Base-by-base conservation (phyloP, 2,113 vertebrate genomes). In the Ictalurus furcatus region DNA sequence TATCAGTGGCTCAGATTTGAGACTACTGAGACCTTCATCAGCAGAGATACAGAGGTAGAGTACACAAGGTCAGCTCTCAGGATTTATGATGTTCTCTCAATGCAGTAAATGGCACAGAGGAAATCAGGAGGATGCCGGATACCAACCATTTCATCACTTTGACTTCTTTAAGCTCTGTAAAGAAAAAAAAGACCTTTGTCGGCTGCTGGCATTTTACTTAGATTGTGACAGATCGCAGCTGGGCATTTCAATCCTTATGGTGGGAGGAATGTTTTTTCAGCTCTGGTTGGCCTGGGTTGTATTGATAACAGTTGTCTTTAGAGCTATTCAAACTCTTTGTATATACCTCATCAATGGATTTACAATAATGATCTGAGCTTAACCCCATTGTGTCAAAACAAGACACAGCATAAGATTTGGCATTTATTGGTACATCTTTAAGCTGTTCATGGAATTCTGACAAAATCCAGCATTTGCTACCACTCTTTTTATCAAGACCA, bases 121-220 rank as follows among this genome's bases (percentile, higher is more conserved):
- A 93, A 92, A 92, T 94, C 92, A 91, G 91, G 89, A 89, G 89
- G 93, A 93, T 93, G 89, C 87, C 92, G 91, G 93, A 94, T 95
- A 95, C 93, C 91, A 94, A 93, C 93, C 95, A 93, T 95, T 96
- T 96, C 94, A 96, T 96, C 94, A 93, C 92, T 93, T 94, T 93
- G 94, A 95, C 95, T 95, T 95, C 92, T 93, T 94, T 94, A 95
- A 94, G 93, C 93, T 93, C 92, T 92, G 90, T 61, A 92, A 95
- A 95, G 92, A 61, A 93, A 37, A 93, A 92, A 94, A 95, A 92
- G 84, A 93, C 93, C 94, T 94, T 94, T 94, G 94, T 95, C 93
- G 92, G 93, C 89, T 88, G 17, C 89, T 94, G 94, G 92, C 94
- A 93, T 94, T 94, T 95, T 88, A 91, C 92, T 90, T 90, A 93